Evolutionary conservation across 2,797 vertebrate species (phyloP).

Genomic region (Melanotaenia trifasciata): DNA sequence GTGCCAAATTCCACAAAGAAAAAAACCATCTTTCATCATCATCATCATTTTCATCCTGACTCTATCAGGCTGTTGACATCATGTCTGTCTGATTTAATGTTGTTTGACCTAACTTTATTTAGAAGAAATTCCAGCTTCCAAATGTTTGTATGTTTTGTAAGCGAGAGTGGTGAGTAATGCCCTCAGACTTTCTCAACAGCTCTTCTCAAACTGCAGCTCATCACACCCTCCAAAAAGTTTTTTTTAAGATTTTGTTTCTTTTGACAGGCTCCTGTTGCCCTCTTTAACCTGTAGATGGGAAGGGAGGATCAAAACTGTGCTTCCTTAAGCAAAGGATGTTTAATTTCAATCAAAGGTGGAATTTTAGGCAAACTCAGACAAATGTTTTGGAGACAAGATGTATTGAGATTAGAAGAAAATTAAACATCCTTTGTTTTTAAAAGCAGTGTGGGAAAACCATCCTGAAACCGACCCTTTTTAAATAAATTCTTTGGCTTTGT

Average conservation of each 20-base stretch:
- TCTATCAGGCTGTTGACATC: conserved; percentile 39
- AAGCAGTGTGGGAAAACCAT: not conserved
- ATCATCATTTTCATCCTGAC: not conserved
- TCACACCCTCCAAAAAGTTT: not conserved
- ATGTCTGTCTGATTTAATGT: conserved; percentile 32
- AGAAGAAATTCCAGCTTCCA: conserved; percentile 28
- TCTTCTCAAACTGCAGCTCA: conserved; percentile 6
- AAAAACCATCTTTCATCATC: not conserved
- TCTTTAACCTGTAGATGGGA: not conserved
- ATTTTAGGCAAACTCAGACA: not conserved
- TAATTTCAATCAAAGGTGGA: conserved; percentile 12
- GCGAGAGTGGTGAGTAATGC: conserved; percentile 45
- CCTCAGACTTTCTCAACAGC: conserved; percentile 1
- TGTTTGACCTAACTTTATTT: conserved; percentile 44
- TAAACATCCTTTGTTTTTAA: conserved; percentile 34
- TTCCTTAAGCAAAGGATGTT: conserved; percentile 37
- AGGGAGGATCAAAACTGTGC: conserved; percentile 3
- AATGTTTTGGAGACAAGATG: not conserved
- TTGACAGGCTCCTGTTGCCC: not conserved
- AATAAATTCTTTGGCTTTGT: not conserved
- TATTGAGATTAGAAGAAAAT: conserved; percentile 6
- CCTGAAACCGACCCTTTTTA: not conserved
- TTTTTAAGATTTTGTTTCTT: conserved; percentile 3
- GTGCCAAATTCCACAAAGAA: conserved; percentile 1
- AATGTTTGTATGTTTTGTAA: conserved; percentile 51